Base-by-base conservation (phyloP, 2,113 vertebrate species). In the Mobula birostris region DNA sequence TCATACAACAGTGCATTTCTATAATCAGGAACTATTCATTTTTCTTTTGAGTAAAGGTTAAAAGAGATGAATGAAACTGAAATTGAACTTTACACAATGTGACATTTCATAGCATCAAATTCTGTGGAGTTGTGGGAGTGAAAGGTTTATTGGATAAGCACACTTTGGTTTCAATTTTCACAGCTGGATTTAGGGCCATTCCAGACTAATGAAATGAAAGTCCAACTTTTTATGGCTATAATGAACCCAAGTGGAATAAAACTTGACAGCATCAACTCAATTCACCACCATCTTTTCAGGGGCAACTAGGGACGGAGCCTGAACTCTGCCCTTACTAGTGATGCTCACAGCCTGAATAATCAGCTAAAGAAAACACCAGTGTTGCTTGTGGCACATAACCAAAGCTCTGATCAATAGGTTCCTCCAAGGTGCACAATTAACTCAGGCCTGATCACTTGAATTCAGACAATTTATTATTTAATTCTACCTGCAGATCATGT, bases 31-130 rank as follows among this genome's bases (percentile, higher is more conserved):
- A 88, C 11, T 11, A 66, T 29, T 63, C 85, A 88, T 66, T 87
- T 80, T 63, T 29, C 17, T 70, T 91, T 66, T 91, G 63, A 70
- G 88, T 68, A 91, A 70, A 91, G 32, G n/a, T 68, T 29, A 68
- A 85, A 85, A 85, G 21, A 85, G 56, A 85, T 90, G 66, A 91
- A 66, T 91, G 61, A 70, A 70, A 70, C 63, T 91, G 63, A 91
- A 91, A n/a, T 36, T 91, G 14, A 21, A 70, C 88, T 68, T 91
- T 19, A 32, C 66, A 70, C 66, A 21, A 91, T 32, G n/a, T 70
- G 88, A 70, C 14, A 70, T 8, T 7, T 91, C 32, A n/a, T 70
- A 15, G 17, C 61, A 70, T 70, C 7, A 91, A 91, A 40, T 15
- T 24, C 72, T 70, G 63, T 70, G 66, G 66, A 15, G 2, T 68